These are phyloP conservation scores for Ceratitis capitata DNA, from an alignment of 1,140 invertebrate genomes.

Conservation along the genomic window DNA sequence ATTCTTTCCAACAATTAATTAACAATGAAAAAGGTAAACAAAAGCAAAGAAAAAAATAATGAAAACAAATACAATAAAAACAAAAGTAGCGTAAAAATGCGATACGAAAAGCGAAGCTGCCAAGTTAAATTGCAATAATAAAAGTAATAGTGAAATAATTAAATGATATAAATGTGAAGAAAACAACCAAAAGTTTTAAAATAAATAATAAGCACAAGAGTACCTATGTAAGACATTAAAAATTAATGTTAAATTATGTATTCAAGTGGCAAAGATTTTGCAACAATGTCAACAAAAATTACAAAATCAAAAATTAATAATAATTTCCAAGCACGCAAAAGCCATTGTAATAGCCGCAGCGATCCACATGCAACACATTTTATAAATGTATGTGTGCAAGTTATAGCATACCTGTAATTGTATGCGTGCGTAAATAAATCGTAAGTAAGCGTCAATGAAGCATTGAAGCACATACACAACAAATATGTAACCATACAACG, in stretches of 20 bases:
- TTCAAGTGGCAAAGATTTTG: background rate
- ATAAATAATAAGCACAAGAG: background rate
- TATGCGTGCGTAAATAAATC: background rate
- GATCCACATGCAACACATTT: no score
- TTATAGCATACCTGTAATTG: background rate
- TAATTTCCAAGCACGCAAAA: background rate
- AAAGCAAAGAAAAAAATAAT: background rate
- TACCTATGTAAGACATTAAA: background rate
- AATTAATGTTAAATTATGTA: slow-evolving; percentile 8
- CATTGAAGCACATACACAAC: background rate
- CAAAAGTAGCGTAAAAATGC: background rate
- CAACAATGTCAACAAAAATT: background rate
- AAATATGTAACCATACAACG: background rate
- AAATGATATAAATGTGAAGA: no score
- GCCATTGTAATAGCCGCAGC: background rate
- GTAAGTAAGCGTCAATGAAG: slow-evolving; percentile 11
- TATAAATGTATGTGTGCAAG: background rate
- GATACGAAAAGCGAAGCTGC: no score
- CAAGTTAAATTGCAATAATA: background rate
- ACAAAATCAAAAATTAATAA: background rate
- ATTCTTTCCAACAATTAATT: background rate
- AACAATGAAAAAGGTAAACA: slow-evolving; percentile 8
- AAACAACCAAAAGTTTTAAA: background rate
- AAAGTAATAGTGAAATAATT: no score
- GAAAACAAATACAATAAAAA: background rate